Conservation (phyloP, 1,140 invertebrate species). For the Dreissena polymorpha region DNA sequence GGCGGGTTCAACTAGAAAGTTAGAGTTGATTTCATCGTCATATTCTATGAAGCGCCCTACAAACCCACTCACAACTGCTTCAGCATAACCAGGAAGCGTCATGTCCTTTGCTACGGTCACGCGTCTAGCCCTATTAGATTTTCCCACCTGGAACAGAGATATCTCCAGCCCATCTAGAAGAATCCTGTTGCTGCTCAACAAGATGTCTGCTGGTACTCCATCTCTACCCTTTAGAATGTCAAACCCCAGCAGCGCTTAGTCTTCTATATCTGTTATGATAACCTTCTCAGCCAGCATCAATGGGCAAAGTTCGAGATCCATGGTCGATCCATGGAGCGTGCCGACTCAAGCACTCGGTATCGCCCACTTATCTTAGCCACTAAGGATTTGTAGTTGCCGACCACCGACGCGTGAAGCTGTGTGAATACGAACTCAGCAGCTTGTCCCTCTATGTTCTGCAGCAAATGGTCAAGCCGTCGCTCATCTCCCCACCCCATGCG, state of each 20-base stretch:
- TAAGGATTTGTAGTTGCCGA: constrained; percentile 6
- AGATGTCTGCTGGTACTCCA: constrained; percentile 19
- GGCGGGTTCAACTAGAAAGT: neutral
- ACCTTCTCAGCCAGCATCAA: neutral
- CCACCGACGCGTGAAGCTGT: constrained; percentile 1
- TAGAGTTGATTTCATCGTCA: constrained; percentile 1
- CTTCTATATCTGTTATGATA: constrained; percentile 28
- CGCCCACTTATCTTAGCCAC: neutral
- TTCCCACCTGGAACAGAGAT: constrained; percentile 3
- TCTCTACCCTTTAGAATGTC: neutral
- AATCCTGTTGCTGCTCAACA: constrained; percentile 17
- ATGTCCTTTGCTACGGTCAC: constrained; percentile 23
- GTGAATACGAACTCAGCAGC: constrained; percentile 28
- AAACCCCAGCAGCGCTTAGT: constrained; percentile 13
- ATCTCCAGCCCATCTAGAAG: constrained; percentile 20
- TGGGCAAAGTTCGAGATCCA: neutral
- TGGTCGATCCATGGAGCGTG: neutral
- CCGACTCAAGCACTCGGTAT: constrained; percentile 31
- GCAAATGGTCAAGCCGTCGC: constrained; percentile 11
- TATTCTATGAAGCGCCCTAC: constrained; percentile 1
- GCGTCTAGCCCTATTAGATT: constrained; percentile 13
- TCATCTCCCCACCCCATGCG: constrained; percentile 12
- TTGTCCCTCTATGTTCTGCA: constrained; percentile 13
- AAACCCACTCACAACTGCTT: constrained; percentile 22
- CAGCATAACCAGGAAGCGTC: constrained; percentile 7